Conservation (phyloP, 1,140 invertebrate genomes). For the Pollicipes pollicipes region DNA sequence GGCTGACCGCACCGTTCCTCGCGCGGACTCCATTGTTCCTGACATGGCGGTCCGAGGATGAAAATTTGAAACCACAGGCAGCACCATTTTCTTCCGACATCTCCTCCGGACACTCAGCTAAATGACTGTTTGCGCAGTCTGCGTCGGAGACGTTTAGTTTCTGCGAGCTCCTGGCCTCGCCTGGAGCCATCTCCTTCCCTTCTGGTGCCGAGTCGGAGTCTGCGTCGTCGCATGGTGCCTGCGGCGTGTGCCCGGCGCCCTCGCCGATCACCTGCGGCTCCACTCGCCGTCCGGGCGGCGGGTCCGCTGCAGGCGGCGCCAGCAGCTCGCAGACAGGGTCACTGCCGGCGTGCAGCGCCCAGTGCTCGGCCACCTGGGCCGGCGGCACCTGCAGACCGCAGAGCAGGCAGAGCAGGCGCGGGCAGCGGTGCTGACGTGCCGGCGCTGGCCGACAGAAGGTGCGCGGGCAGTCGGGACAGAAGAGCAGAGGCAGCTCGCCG, state of each 20-base stretch:
- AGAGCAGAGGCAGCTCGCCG: not conserved
- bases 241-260: not conserved
- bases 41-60: not conserved
- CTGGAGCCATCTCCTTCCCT: too few species aligned
- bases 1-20: not conserved
- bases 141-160: not conserved
- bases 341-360: not conserved
- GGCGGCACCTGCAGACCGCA: not conserved
- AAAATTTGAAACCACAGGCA: not conserved
- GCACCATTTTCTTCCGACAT: not conserved
- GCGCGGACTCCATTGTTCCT: not conserved
- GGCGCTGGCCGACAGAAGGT: not conserved
- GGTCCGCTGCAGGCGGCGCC: not conserved
- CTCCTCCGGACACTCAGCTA: not conserved
- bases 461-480: not conserved
- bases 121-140: too few species aligned
- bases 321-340: not conserved
- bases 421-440: not conserved
- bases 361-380: not conserved
- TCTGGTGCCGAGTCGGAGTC: not conserved
- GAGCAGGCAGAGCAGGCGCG: not conserved
- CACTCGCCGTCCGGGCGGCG: not conserved
- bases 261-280: not conserved
- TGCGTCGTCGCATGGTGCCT: not conserved
- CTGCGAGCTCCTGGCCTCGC: too few species aligned